These are phyloP conservation scores for Fregata magnificens DNA, from an alignment of 2,113 vertebrate genomes.

Conservation along the genomic window DNA sequence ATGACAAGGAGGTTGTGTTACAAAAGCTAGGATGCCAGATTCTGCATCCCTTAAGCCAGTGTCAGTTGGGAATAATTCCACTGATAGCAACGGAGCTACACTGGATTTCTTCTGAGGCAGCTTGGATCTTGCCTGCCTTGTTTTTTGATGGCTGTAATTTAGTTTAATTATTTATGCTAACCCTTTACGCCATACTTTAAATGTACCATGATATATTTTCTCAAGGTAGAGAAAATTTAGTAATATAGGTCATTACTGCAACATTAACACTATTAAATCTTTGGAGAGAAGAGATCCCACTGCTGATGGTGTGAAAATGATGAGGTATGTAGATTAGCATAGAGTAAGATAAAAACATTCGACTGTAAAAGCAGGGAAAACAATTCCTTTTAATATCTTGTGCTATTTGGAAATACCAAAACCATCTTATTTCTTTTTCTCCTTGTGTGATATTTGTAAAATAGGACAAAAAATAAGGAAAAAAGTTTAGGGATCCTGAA, in stretches of 20 bases:
- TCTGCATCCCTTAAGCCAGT: neutral
- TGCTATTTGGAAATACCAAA: neutral
- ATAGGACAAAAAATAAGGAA: neutral
- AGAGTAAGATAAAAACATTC: neutral
- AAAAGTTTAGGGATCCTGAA: neutral
- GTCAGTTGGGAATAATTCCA: constrained; percentile 12
- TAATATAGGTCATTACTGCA: constrained; percentile 36
- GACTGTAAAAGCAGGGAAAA: neutral
- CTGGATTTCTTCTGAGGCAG: neutral
- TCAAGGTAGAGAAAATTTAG: constrained; percentile 39
- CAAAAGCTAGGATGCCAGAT: constrained; percentile 45
- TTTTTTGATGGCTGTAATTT: constrained; percentile 40
- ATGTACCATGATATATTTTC: constrained; percentile 38
- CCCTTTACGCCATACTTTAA: constrained; percentile 1
- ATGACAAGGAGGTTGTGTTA: constrained; percentile 39
- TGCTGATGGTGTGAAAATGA: constrained; percentile 18
- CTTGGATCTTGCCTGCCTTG: neutral
- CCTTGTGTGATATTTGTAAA: neutral
- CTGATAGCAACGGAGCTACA: neutral
- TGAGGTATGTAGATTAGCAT: neutral
- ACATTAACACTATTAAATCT: neutral
- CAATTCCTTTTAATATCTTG: neutral
- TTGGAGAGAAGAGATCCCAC: neutral
- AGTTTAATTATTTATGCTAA: constrained; percentile 60
- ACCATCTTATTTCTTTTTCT: neutral